Base-by-base conservation (phyloP, 2,797 vertebrate genomes). In the Gymnothorax javanicus region DNA sequence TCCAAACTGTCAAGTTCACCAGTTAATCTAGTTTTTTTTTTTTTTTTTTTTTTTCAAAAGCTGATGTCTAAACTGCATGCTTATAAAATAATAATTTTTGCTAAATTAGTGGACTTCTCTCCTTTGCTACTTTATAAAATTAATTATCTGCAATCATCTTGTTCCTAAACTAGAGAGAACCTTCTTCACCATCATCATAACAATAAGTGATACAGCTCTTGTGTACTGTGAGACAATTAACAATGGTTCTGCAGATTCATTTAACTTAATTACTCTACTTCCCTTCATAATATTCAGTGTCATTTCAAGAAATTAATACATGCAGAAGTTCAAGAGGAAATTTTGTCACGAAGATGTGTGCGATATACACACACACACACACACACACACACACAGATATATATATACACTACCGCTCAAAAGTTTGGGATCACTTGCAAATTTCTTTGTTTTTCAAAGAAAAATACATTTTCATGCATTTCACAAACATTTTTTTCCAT, bases 201-300 rank as follows among this genome's bases (percentile, higher is more conserved):
- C 56, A 81, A 81, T 81, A 17, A 81, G 77, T 83, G 58, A 27
- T 58, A 83, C 43, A 27, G n/a, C 58, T 58, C 57, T 33, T 56
- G 60, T 58, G 52, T n/a, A 58, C 23, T n/a, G 57, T 59, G 57
- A 58, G 56, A 56, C 57, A 83, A 59, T 56, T 83, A n/a, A 58
- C 57, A 83, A 52, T 56, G 57, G 25, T 59, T 83, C 82, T 59
- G 82, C 82, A 58, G 57, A 83, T 83, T 83, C 59, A 25, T 83
- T 83, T 83, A 54, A 59, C 57, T 83, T 54, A 83, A 83, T 58
- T 57, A 56, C 57, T 58, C 81, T 83, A 56, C 57, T 83, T 57
- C 77, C 52, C 54, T 81, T 81, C 56, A 20, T 54, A 20, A 79
- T 52, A 79, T 20, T 20, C 77, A 54, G 77, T 56, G 52, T 54